These are phyloP conservation scores for Callochromis pleurospilus DNA, from an alignment of 2,113 vertebrate species.

Conservation along the genomic window DNA sequence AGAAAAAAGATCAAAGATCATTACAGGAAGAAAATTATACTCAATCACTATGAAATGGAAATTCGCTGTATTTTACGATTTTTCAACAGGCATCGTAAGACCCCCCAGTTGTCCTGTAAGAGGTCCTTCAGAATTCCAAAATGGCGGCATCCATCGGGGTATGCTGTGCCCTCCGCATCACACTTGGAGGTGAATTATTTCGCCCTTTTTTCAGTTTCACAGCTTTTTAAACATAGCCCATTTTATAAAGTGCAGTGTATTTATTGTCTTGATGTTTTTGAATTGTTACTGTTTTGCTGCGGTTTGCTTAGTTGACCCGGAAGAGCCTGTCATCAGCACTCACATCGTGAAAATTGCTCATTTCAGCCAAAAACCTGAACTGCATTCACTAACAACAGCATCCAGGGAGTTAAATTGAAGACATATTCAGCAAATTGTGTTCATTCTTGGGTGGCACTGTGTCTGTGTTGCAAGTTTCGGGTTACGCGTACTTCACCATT, in stretches of 20 bases:
- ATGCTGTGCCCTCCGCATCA: slow-evolving; percentile 52
- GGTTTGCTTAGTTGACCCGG: not conserved
- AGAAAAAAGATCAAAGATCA: not conserved
- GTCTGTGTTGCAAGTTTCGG: not conserved
- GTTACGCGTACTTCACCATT: rapidly evolving
- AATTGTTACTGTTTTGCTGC: not conserved
- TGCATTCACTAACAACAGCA: not conserved
- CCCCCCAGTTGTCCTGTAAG: not conserved
- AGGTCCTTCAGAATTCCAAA: slow-evolving; percentile 39
- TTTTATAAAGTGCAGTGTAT: rapidly evolving
- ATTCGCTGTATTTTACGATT: not conserved
- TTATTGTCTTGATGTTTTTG: rapidly evolving
- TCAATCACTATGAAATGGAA: not conserved
- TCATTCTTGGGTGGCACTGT: too few relatives aligned
- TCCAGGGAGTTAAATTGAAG: not conserved
- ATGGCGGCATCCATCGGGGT: slow-evolving; percentile 61
- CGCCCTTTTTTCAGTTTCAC: not conserved
- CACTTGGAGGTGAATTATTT: slow-evolving; percentile 41
- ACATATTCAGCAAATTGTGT: not conserved
- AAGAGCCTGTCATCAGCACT: not conserved
- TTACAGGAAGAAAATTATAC: not conserved
- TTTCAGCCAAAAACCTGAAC: not conserved
- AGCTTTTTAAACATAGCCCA: rapidly evolving
- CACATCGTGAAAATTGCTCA: not conserved
- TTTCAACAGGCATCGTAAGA: slow-evolving; percentile 42